Evolutionary conservation across 2,797 vertebrate genomes (phyloP), one percentile per base, ranked within the genome.

Genomic region (Takifugu rubripes): DNA sequence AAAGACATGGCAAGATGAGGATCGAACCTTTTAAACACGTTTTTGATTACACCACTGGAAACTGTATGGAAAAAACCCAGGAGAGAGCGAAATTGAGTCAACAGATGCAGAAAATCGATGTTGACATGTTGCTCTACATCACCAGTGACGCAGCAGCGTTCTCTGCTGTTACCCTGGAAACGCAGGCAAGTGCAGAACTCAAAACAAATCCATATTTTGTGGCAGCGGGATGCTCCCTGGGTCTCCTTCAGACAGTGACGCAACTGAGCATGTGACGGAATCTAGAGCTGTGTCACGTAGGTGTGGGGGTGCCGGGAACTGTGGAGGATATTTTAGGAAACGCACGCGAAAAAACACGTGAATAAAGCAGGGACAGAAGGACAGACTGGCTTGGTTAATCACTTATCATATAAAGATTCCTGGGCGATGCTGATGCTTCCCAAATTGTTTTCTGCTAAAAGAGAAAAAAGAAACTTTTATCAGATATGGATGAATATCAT

Each of bases 271-370:
- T 75, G 84, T 78, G 79, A 86, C 70, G 84, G 84, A 83, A 84
- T 85, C 66, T 73, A 63, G 61, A 73, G 75, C 70, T 84, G 76
- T 84, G 83, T 86, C 85, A 85, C 83, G 36, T 14, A 40, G 36
- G 84, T 84, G 84, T 84, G 81, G 84, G 70, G 73, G 76, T 83
- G 68, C 64, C 66, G 74, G 84, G 83, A 87, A 88, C 83, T 69
- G 68, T 55, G 47, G 24, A 17, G 72, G 70, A 47, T 78, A 84
- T 81, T 86, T 75, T 65, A 61, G 62, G 76, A 65, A 17, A 46
- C 24, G 45, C 5, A 36, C 61, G 52, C 31, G 43, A 14, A 40
- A 40, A 40, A 14, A 59, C 50, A 62, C 50, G 71, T 21, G 53
- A 25, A 58, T 48, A 51, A 56, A 33, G 25, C 7, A 46, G 16